These are phyloP conservation scores for Dipodomys spectabilis DNA, from an alignment of 2,113 vertebrate species.

Conservation along the genomic window DNA sequence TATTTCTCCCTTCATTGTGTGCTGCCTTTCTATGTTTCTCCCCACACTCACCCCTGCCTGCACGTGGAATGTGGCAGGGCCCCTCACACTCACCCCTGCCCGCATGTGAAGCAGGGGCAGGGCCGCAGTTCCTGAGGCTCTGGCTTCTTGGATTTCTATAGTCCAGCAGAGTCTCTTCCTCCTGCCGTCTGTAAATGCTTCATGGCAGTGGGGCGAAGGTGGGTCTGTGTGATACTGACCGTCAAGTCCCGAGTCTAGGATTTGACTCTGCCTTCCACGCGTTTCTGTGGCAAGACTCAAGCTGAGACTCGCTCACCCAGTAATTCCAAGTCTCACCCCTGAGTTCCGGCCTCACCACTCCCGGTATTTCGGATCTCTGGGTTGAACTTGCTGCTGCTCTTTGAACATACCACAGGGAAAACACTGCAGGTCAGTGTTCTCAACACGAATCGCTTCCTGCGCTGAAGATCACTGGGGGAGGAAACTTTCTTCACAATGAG, in stretches of 20 bases:
- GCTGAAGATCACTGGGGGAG: background rate
- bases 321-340: background rate
- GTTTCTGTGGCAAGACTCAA: background rate
- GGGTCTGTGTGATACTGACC: background rate
- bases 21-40: background rate
- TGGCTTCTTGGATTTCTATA: background rate
- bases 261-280: background rate
- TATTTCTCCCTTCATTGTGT: background rate
- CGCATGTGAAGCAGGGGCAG: no score
- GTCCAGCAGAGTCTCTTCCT: background rate
- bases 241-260: background rate
- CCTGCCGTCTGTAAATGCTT: no score
- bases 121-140: background rate
- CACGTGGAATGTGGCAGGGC: no score
- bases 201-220: accelerated
- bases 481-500: conserved; percentile 5
- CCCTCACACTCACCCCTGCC: background rate
- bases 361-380: background rate
- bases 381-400: background rate
- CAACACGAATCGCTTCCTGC: background rate
- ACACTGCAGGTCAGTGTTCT: background rate
- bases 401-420: background rate
- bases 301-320: background rate
- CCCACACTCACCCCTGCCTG: accelerated
- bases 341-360: background rate